Conservation (phyloP, 2,113 vertebrate genomes). For the Oreochromis niloticus region DNA sequence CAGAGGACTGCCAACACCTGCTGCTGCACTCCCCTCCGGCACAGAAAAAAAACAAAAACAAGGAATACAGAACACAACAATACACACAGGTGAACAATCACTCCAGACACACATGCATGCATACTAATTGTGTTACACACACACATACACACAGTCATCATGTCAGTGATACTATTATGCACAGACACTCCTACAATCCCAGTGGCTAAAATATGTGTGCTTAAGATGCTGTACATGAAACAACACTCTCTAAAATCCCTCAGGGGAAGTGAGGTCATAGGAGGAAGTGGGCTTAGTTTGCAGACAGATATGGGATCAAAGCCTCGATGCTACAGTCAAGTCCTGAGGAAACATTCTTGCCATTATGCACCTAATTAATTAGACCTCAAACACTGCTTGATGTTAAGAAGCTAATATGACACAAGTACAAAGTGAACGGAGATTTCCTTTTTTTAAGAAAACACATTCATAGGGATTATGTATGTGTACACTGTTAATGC, state of each 20-base stretch:
- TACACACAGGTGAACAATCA: slow-evolving; percentile 19
- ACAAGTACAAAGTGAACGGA: neutral
- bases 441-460: neutral
- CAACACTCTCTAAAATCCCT: neutral
- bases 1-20: slow-evolving; percentile 54
- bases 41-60: neutral
- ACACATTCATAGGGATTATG: neutral
- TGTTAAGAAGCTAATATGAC: neutral
- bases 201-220: neutral
- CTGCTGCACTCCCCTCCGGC: slow-evolving; percentile 30
- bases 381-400: neutral
- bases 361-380: slow-evolving; percentile 19
- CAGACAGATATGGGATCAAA: slow-evolving; percentile 36
- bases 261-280: slow-evolving; percentile 9
- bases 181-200: slow-evolving; percentile 26
- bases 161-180: neutral
- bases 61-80: slow-evolving; percentile 6
- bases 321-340: neutral
- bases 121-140: neutral
- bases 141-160: neutral
- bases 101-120: neutral
- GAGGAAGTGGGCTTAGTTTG: slow-evolving; percentile 23
- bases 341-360: slow-evolving; percentile 7
- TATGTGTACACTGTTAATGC: neutral
- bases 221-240: neutral